Conservation (phyloP, 1,140 invertebrate species). For the Brachionus calyciflorus region DNA sequence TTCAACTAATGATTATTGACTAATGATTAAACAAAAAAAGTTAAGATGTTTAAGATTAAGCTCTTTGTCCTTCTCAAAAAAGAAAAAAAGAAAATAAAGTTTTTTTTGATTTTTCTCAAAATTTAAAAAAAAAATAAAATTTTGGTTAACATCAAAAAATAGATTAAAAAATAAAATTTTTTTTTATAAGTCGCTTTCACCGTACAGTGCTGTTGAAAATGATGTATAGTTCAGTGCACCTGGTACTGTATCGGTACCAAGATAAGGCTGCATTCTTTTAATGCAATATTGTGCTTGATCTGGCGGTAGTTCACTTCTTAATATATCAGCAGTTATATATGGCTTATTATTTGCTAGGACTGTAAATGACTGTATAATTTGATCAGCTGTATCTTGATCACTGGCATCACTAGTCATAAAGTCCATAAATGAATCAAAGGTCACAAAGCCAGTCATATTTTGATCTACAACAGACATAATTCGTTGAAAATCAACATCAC, state of each 20-base stretch:
- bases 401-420: constrained; percentile 99
- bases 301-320: constrained; percentile 91
- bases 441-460: constrained; percentile 89
- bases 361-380: constrained; percentile 95
- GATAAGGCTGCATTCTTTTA: constrained; percentile 90
- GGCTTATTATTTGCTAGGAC: constrained; percentile 96
- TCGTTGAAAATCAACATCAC: constrained; percentile 95
- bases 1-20: too few species aligned
- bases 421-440: constrained; percentile 98
- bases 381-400: constrained; percentile 78
- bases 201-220: constrained; percentile 96
- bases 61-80: too few species aligned
- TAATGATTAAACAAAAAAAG: too few species aligned
- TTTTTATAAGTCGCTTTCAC: constrained; percentile 80
- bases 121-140: too few species aligned
- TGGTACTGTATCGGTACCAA: constrained; percentile 61
- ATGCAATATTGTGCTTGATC: constrained; percentile 99
- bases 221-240: constrained; percentile 97
- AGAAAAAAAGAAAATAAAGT: too few species aligned
- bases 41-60: too few species aligned
- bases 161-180: too few species aligned
- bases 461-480: constrained; percentile 95
- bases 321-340: constrained; percentile 92
- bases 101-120: too few species aligned
- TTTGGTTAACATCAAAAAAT: too few species aligned